Conservation (phyloP, 1,140 invertebrate genomes). For the Scylla paramamosain region DNA sequence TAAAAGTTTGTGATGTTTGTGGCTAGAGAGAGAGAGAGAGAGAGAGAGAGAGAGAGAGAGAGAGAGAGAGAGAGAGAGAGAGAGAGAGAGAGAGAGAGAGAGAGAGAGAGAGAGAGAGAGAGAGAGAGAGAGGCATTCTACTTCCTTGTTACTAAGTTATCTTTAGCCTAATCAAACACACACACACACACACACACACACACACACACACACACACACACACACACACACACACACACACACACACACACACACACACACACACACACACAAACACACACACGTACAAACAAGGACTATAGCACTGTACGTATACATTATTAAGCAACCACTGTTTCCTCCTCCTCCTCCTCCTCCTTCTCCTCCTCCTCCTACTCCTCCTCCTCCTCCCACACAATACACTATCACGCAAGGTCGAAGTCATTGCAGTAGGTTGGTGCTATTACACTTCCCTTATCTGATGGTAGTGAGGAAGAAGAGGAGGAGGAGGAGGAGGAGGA, state of each 20-base stretch:
- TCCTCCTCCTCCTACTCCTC: no score
- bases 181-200: not conserved
- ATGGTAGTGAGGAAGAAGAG: not conserved
- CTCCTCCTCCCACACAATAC: not conserved
- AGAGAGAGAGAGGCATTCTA: no score
- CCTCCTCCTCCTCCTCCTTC: not conserved
- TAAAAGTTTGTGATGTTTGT: no score
- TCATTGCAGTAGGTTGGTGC: not conserved
- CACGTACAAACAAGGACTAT: not conserved
- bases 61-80: conserved; percentile 20
- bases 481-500: not conserved
- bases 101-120: not conserved
- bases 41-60: conserved; percentile 18
- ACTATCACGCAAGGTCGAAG: not conserved
- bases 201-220: not conserved
- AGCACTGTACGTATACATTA: not conserved
- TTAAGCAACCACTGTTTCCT: not conserved
- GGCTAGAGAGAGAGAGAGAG: no score
- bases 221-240: conserved; percentile 12
- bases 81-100: conserved; percentile 20
- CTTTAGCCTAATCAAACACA: no score
- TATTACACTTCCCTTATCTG: not conserved
- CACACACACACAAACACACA: conserved; percentile 7
- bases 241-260: conserved; percentile 10
- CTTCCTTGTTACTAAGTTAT: no score